These are phyloP conservation scores for Palythoa caribaeorum DNA, from an alignment of 92 coral and sea anemone genomes.

Conservation along the genomic window DNA sequence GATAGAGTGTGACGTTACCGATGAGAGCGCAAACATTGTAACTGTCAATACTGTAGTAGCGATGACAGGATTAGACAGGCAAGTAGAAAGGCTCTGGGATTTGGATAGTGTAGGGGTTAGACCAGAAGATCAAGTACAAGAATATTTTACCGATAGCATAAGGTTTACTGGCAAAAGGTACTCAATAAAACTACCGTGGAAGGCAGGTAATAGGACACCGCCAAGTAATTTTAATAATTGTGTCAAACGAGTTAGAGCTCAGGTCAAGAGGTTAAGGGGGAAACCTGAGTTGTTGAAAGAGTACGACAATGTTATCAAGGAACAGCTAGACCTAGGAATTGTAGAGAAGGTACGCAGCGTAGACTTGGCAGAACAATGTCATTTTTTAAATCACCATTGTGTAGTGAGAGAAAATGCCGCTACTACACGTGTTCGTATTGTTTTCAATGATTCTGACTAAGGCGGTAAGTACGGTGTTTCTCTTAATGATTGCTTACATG, in stretches of 20 bases:
- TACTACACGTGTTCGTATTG: constrained; percentile 14
- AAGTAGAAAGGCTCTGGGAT: constrained; percentile 52
- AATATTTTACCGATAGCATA: constrained; percentile 19
- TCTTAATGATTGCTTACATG: constrained; percentile 34
- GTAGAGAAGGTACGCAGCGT: not conserved
- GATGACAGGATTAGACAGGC: constrained; percentile 5
- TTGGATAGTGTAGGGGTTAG: constrained; percentile 60
- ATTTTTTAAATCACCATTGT: constrained; percentile 33
- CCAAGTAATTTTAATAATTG: constrained; percentile 7
- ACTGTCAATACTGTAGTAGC: constrained; percentile 20
- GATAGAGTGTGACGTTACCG: constrained; percentile 11
- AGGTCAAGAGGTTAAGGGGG: constrained; percentile 1
- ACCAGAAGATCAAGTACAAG: constrained; percentile 47
- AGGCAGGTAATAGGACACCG: constrained; percentile 9
- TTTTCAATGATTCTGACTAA: not conserved
- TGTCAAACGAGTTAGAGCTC: not conserved
- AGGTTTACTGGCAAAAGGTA: constrained; percentile 38
- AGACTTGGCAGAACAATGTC: constrained; percentile 12
- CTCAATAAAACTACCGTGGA: constrained; percentile 39
- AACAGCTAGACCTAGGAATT: constrained; percentile 32
- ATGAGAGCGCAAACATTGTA: constrained; percentile 1
- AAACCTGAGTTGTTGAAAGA: constrained; percentile 14
- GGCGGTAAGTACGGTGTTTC: constrained; percentile 24
- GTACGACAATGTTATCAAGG: not conserved
- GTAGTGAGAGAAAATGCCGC: constrained; percentile 29